A percentile compares a stretch with the other conserved stretches of the same genome.
Evolutionary conservation across 2,888 invertebrate genomes (phyloP).

Genomic region (Zygaena filipendulae): DNA sequence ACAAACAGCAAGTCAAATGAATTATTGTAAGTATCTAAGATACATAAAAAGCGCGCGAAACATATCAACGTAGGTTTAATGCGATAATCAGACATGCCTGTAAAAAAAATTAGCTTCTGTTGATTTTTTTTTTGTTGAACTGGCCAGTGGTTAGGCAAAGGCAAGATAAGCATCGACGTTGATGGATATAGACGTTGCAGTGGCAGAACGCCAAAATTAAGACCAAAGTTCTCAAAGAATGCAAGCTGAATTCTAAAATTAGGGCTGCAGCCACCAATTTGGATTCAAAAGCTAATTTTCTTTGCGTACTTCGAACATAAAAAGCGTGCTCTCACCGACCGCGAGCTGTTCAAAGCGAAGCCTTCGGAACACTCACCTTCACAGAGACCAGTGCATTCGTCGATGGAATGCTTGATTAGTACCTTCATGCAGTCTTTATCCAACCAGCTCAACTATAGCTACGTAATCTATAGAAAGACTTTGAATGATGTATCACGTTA

Average conservation of each 20-base stretch:
- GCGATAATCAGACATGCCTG: constrained; percentile 14
- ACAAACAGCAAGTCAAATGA: constrained; percentile 64
- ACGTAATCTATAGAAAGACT: no score
- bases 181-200: neutral
- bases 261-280: no score
- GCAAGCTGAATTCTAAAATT: no score
- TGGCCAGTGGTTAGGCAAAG: no score
- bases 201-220: no score
- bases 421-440: constrained; percentile 58
- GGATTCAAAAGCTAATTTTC: neutral
- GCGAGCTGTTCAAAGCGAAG: constrained; percentile 41
- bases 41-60: constrained; percentile 25
- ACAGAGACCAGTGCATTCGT: constrained; percentile 54
- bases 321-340: constrained; percentile 16
- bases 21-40: no score
- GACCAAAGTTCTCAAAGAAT: no score
- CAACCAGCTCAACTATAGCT: constrained; percentile 53
- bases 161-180: no score
- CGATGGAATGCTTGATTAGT: constrained; percentile 54
- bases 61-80: constrained; percentile 16
- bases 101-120: constrained; percentile 37
- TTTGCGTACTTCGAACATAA: constrained; percentile 2
- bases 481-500: no score
- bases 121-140: no score
- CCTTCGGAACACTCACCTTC: constrained; percentile 54